Evolutionary conservation across 2,113 vertebrate species (phyloP).

Genomic region (Ranitomeya variabilis): DNA sequence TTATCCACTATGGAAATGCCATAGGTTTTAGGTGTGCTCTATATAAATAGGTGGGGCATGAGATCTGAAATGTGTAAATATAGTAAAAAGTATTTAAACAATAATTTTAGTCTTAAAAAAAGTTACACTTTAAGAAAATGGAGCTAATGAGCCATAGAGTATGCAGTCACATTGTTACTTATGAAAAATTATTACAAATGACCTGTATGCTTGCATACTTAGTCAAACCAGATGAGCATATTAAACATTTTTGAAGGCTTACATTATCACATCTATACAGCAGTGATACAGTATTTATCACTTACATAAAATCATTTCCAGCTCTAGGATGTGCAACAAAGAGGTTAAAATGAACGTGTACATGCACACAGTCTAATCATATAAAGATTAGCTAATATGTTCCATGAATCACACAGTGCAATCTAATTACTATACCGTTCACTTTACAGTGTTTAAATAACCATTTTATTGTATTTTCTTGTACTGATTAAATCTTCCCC

Average conservation of each 20-base stretch:
- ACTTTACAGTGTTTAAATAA: conserved; percentile 79
- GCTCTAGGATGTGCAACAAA: neutral
- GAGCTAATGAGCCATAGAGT: neutral
- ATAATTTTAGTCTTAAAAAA: neutral
- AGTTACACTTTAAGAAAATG: neutral
- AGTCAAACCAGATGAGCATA: neutral
- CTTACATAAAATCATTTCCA: neutral
- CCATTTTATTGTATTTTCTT: conserved; percentile 77
- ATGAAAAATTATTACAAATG: neutral
- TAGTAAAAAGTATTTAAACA: no score
- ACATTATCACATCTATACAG: neutral
- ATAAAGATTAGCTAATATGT: conserved; percentile 67
- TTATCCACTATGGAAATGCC: no score
- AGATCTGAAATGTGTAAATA: no score
- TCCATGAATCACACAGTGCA: conserved; percentile 67
- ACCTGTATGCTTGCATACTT: neutral
- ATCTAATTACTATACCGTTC: conserved; percentile 77
- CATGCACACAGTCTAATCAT: conserved; percentile 70
- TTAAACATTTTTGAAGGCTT: no score
- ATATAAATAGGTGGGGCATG: no score
- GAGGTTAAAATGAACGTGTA: conserved; percentile 62
- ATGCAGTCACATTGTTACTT: neutral
- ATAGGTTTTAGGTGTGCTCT: no score
- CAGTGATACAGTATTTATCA: neutral
- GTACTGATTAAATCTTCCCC: conserved; percentile 74